Base-by-base conservation (phyloP, 2,888 invertebrate species). In the Drosophila yooni region DNA sequence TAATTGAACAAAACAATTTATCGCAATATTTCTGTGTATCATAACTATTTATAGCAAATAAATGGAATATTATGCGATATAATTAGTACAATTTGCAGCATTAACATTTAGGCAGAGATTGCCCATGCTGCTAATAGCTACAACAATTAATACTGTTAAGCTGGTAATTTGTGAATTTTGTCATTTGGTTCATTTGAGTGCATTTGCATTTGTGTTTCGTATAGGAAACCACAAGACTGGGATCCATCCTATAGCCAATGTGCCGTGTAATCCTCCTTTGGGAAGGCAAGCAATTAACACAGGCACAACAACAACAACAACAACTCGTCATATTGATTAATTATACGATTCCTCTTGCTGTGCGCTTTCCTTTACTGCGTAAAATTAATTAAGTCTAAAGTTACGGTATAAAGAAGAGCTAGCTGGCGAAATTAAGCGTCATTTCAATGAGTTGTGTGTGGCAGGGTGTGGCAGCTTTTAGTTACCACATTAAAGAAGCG, bases 371-470 rank as follows among this genome's bases (percentile, higher is more conserved):
- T 53, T 33, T 53, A 15, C 21, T 61, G 38, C 62, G 46, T 58
- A 15, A 59, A 79, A 71, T 71, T 82, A 82, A 82, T 82, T 76
- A 81, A 65, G 70, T 56, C 64, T 61, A 72, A 60, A 58, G 48
- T 69, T 63, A 54, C 56, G 31, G 67, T 54, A 53, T 65, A 21
- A 52, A 5, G 52, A 15, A 15, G 70, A 67, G 53, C 56, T 50
- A 66, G 43, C 64, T 38, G 43, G 33, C 59, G 25, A 73, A 67
- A 66, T 50, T 53, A 57, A 56, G 46, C n/a, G 8, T 33, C 21
- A 27, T 54, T 56, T 34, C 6, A 48, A 34, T 40, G 25, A 27
- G n/a, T 50, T 51, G 18, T 53, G 25, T 15, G 38, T 13, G 15
- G 11, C 21, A 48, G 31, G 63, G 64, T 25, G 51, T 58, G 57